Conservation (phyloP, 1,140 invertebrate genomes). For the Acromyrmex charruanus region DNA sequence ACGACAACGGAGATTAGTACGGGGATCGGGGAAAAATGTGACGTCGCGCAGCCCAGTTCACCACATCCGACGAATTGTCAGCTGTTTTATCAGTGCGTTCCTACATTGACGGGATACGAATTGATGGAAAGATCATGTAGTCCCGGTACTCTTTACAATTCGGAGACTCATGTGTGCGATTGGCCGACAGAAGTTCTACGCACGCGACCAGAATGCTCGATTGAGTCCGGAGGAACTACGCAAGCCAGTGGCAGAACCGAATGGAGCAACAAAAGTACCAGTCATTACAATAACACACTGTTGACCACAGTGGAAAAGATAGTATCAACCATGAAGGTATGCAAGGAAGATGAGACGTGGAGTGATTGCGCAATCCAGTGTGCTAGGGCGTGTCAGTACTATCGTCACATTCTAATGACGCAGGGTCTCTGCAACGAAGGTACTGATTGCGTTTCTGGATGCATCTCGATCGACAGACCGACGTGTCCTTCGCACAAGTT, state of each 20-base stretch:
- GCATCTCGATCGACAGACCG: conserved; percentile 49
- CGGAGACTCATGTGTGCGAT: conserved; percentile 88
- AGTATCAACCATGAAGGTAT: conserved; percentile 75
- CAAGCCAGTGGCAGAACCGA: background rate
- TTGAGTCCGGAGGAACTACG: background rate
- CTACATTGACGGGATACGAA: conserved; percentile 79
- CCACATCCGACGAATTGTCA: conserved; percentile 88
- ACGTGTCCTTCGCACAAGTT: conserved; percentile 83
- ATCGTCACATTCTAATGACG: conserved; percentile 82
- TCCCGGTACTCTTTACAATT: conserved; percentile 88
- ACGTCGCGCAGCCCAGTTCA: conserved; percentile 83
- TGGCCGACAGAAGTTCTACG: conserved; percentile 88
- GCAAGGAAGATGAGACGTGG: conserved; percentile 85
- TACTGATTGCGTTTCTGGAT: conserved; percentile 85
- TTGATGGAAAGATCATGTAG: conserved; percentile 88
- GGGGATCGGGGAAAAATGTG: conserved; percentile 72
- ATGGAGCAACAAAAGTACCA: conserved; percentile 8
- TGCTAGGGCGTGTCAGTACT: conserved; percentile 88
- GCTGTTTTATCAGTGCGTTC: conserved; percentile 88
- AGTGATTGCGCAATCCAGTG: conserved; percentile 89
- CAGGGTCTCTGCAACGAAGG: conserved; percentile 84
- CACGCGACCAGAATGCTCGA: conserved; percentile 88
- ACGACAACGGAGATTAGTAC: conserved; percentile 16
- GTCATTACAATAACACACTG: background rate
- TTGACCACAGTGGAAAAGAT: conserved; percentile 14